phyloP scores from a whole-genome alignment of 2,888 invertebrate genomes.

The Acanthosepion pharaonis region DNA sequence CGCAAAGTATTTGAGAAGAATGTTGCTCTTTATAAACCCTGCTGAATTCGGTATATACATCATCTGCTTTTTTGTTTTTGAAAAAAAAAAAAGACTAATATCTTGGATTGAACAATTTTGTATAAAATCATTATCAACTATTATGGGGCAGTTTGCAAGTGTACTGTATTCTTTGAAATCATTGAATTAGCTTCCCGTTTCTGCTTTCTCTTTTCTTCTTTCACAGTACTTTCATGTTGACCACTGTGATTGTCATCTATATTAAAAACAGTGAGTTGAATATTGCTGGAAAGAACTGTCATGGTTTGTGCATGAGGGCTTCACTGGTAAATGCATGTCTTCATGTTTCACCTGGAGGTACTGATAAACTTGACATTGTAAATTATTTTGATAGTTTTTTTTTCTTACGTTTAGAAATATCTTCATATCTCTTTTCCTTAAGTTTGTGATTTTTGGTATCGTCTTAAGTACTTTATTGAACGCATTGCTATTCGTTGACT shows the following conservation, averaged over 20 bases:
- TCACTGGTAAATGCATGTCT: neutral
- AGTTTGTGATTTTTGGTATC: too few relatives aligned
- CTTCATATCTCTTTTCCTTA: too few relatives aligned
- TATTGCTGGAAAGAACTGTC: neutral
- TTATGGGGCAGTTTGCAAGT: neutral
- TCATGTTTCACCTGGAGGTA: neutral
- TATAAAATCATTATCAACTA: constrained; percentile 35
- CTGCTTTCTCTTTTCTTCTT: neutral
- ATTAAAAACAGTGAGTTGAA: neutral
- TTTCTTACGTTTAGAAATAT: too few relatives aligned
- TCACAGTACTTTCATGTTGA: neutral
- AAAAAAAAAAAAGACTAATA: neutral
- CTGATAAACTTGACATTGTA: constrained; percentile 36
- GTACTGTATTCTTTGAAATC: constrained; percentile 41
- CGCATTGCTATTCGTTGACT: too few relatives aligned
- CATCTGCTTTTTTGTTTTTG: neutral
- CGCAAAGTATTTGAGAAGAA: neutral
- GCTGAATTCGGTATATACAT: neutral
- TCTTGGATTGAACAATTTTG: constrained; percentile 14
- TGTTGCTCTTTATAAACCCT: neutral
- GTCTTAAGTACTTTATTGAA: too few relatives aligned
- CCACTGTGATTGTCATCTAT: neutral
- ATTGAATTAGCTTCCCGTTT: constrained; percentile 38
- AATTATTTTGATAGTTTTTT: neutral
- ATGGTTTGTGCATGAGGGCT: neutral